Conservation (phyloP, 1,140 invertebrate species). For the Zaprionus ghesquierei region DNA sequence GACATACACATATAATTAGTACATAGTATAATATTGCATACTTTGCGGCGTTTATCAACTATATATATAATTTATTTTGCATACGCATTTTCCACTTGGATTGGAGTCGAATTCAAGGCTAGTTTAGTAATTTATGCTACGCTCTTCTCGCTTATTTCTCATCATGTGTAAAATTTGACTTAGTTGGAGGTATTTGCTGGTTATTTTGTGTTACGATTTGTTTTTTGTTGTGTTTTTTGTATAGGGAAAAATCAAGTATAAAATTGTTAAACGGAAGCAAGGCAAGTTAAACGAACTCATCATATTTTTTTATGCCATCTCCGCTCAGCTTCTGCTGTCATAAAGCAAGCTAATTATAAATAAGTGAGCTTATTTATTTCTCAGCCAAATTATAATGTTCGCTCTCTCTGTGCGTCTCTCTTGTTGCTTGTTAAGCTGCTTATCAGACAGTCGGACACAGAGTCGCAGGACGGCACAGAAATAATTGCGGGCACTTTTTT, state of each 20-base stretch:
- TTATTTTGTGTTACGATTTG: constrained; percentile 12
- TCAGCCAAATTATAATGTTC: neutral
- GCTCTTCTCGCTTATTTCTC: constrained; percentile 26
- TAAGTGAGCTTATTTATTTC: neutral
- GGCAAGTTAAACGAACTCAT: neutral
- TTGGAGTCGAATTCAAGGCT: constrained; percentile 75
- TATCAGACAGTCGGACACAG: neutral
- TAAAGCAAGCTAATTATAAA: neutral
- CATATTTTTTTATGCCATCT: neutral
- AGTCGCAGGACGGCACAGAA: neutral
- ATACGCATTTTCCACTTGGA: constrained; percentile 36
- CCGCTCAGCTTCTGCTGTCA: neutral
- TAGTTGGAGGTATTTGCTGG: constrained; percentile 68
- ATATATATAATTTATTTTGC: constrained; percentile 42
- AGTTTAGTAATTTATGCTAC: constrained; percentile 71
- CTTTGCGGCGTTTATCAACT: constrained; percentile 76
- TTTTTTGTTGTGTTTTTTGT: neutral
- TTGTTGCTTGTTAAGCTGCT: neutral
- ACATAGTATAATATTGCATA: constrained; percentile 74
- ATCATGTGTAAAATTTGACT: constrained; percentile 40
- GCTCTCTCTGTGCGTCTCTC: neutral
- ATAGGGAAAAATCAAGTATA: neutral
- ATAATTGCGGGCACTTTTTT: neutral
- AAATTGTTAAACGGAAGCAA: neutral
- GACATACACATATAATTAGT: constrained; percentile 46